These are phyloP conservation scores for Morpho achilles DNA, from an alignment of 2,888 invertebrate genomes.

Conservation along the genomic window DNA sequence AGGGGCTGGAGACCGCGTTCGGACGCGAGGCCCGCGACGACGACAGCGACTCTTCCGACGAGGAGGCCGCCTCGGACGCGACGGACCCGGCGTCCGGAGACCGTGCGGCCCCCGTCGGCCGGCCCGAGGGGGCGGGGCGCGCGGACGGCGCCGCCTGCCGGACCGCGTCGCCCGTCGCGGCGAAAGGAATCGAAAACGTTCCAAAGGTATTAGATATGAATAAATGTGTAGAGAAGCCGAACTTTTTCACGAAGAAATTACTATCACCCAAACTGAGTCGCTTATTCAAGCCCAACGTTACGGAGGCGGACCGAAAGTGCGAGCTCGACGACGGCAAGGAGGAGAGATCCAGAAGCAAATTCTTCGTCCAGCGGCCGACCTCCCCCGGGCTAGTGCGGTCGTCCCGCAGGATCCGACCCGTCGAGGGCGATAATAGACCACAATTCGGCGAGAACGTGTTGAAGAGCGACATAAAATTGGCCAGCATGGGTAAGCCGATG, in stretches of 20 bases:
- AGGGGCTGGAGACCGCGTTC: slow-evolving; percentile 53
- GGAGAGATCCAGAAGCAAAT: slow-evolving; percentile 63
- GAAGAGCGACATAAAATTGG: slow-evolving; percentile 61
- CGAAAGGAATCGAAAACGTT: slow-evolving; percentile 47
- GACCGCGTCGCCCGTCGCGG: slow-evolving; percentile 43
- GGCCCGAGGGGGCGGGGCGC: slow-evolving; percentile 42
- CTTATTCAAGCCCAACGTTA: slow-evolving; percentile 55
- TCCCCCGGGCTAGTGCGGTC: slow-evolving; percentile 49
- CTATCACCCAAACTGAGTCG: slow-evolving; percentile 67
- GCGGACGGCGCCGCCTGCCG: slow-evolving; percentile 52
- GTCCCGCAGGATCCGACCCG: slow-evolving; percentile 51
- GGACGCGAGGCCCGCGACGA: slow-evolving; percentile 31
- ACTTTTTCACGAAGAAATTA: slow-evolving; percentile 61
- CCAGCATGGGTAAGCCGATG: slow-evolving; percentile 68
- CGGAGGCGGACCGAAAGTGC: slow-evolving; percentile 45
- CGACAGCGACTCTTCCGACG: slow-evolving; percentile 42
- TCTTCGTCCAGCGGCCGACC: slow-evolving; percentile 60
- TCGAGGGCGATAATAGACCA: slow-evolving; percentile 31
- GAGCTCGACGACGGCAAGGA: slow-evolving; percentile 44
- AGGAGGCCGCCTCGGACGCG: slow-evolving; percentile 43
- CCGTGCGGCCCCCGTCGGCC: slow-evolving; percentile 37
- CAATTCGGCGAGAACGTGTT: slow-evolving; percentile 42
- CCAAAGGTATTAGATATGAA: slow-evolving; percentile 35
- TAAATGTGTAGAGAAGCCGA: slow-evolving; percentile 46
- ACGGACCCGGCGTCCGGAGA: slow-evolving; percentile 40